Evolutionary conservation across 2,797 vertebrate species (phyloP), one percentile per base, ranked within the genome.

Genomic region (Silurus aristotelis): DNA sequence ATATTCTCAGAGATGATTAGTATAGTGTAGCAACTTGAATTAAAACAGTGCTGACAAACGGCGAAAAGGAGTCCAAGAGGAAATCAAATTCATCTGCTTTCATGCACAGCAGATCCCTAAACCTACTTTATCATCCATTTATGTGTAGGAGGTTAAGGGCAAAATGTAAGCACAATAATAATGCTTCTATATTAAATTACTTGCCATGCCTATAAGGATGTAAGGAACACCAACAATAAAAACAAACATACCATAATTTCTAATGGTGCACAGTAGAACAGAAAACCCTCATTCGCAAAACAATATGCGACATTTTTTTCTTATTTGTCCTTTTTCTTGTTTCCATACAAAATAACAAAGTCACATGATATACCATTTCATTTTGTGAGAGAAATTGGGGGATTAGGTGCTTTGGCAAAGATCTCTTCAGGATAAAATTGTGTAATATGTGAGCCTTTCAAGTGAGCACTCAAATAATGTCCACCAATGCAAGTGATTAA

Each of bases 161-260:
- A 75, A 73, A 75, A 52, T 75, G 72, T 75, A 75, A 75, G 48
- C 48, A 75, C 48, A 56, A 19, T 75, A 17, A 27, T 75, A 75
- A 75, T 56, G 48, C 14, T 27, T 75, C 72, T 5, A 22, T 71
- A 46, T 46, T 20, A 48, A 70, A 70, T 70, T 20, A 43, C 38
- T 19, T 20, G 31, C 38, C 31, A 19, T 70, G 38, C 31, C 15
- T 15, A 72, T n/a, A 73, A n/a, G 22, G 71, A 1, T 73, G 71
- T 55, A 73, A 14, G 6, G 46, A 52, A 52, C 20, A 52, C 12
- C 12, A n/a, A 70, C 27, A 46, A 46, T 43, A 10, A 71, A 71
- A 71, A 43, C 38, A 71, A 46, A 19, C 38, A 71, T 20, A 17
- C 61, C 61, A n/a, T 64, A n/a, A 64, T 64, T 64, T 64, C 22